Evolutionary conservation across 1,140 invertebrate genomes (phyloP).

Genomic region (Brachystomella parvula): DNA sequence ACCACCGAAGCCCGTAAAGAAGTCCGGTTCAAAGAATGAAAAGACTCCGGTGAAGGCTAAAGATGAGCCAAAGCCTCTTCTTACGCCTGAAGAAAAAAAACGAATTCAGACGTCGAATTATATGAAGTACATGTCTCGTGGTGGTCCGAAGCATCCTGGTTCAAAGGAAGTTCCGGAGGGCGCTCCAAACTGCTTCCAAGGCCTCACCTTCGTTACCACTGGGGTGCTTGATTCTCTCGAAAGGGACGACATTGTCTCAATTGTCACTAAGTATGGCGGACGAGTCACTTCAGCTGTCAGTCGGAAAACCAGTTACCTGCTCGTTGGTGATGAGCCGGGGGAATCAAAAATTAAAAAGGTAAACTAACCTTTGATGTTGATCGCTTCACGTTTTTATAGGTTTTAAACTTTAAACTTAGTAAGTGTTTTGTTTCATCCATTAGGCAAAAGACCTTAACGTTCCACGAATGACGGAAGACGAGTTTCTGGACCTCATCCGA

Average conservation of each 20-base stretch:
- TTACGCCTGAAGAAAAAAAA: slow-evolving; percentile 50
- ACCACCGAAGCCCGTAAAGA: too few relatives aligned
- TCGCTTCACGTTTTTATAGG: slow-evolving; percentile 13
- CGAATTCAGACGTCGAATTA: slow-evolving; percentile 56
- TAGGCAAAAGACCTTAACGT: slow-evolving; percentile 27
- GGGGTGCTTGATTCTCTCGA: slow-evolving; percentile 84
- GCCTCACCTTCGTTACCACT: slow-evolving; percentile 72
- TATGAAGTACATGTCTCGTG: slow-evolving; percentile 54
- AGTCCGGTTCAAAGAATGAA: too few relatives aligned
- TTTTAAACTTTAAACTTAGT: slow-evolving; percentile 2
- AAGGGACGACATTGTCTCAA: slow-evolving; percentile 62
- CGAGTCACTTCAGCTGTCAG: slow-evolving; percentile 63
- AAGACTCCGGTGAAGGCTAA: too few relatives aligned
- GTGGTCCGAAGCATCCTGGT: slow-evolving; percentile 68
- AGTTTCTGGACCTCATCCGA: slow-evolving; percentile 68
- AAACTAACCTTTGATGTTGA: slow-evolving; percentile 15
- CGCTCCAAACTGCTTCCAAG: slow-evolving; percentile 61
- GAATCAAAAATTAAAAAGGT: slow-evolving; percentile 70
- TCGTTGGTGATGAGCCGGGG: slow-evolving; percentile 75
- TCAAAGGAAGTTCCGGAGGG: slow-evolving; percentile 74
- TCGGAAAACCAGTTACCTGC: slow-evolving; percentile 70
- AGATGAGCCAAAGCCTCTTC: too few relatives aligned
- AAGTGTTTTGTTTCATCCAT: slow-evolving; percentile 8
- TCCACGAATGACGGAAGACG: slow-evolving; percentile 67
- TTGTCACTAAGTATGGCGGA: slow-evolving; percentile 74